Conservation (phyloP, 2,113 vertebrate genomes). For the Porphyrio hochstetteri region DNA sequence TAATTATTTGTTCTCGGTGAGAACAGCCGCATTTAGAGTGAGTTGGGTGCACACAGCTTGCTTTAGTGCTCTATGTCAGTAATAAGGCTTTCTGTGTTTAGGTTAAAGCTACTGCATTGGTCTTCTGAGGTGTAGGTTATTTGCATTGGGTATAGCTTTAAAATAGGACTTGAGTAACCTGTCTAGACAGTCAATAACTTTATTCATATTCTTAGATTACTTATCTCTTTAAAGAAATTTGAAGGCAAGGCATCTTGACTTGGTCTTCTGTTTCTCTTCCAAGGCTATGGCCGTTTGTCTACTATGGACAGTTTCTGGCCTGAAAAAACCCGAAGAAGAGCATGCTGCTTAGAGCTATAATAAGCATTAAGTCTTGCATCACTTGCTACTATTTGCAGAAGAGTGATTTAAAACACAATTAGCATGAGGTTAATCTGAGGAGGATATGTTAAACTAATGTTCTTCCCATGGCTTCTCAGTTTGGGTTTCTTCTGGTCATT, state of each 20-base stretch:
- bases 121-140: not conserved
- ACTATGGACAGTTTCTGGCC: not conserved
- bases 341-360: not conserved
- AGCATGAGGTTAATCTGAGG: conserved; percentile 25
- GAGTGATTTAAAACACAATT: conserved; percentile 32
- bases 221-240: not conserved
- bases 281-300: not conserved
- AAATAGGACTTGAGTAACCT: not conserved
- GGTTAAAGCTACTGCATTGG: not conserved
- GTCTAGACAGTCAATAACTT: not conserved
- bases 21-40: fast-evolving
- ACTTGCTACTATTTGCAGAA: conserved; percentile 15
- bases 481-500: not conserved
- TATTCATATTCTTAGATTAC: not conserved
- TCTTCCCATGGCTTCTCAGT: not conserved
- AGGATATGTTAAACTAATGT: not conserved
- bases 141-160: not conserved
- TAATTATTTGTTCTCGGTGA: not conserved
- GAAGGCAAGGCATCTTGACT: not conserved
- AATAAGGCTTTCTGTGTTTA: not conserved
- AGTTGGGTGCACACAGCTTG: not conserved
- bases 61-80: not conserved
- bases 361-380: conserved; percentile 14
- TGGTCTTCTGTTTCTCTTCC: not conserved
- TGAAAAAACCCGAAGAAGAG: not conserved